Evolutionary conservation across 1,140 invertebrate genomes (phyloP).

Genomic region (Macrobrachium rosenbergii): DNA sequence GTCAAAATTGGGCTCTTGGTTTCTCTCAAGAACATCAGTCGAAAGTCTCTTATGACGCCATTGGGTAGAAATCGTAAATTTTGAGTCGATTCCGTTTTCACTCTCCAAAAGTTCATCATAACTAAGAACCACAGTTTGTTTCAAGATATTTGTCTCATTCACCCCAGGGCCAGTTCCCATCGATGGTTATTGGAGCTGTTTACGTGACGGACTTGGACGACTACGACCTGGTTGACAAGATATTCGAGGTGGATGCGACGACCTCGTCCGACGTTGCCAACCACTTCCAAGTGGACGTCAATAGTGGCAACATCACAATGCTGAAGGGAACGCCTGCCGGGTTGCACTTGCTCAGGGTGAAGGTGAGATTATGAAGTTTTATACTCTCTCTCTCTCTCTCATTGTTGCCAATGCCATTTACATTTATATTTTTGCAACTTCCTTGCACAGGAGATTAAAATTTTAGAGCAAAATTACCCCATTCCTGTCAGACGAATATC

Average conservation of each 20-base stretch:
- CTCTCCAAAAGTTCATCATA: not conserved
- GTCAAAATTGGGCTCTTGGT: too few species aligned
- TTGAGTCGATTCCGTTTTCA: too few species aligned
- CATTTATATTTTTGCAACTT: too few species aligned
- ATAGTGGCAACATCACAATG: conserved; percentile 96
- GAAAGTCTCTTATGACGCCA: too few species aligned
- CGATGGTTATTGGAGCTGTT: conserved; percentile 93
- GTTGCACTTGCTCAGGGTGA: conserved; percentile 84
- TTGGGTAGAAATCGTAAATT: too few species aligned
- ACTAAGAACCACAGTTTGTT: not conserved
- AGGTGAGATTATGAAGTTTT: conserved; percentile 78
- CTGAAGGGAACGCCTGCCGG: conserved; percentile 89
- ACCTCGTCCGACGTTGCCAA: conserved; percentile 70
- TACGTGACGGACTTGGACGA: conserved; percentile 97
- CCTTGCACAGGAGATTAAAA: too few species aligned
- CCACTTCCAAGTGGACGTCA: conserved; percentile 86
- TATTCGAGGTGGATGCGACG: conserved; percentile 89
- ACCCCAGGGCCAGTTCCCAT: conserved; percentile 86
- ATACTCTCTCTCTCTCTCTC: not conserved
- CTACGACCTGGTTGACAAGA: conserved; percentile 97
- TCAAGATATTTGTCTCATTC: not conserved
- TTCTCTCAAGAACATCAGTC: too few species aligned
- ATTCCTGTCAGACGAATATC: too few species aligned
- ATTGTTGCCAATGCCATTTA: too few species aligned
- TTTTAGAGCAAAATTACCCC: too few species aligned